Base-by-base conservation (phyloP, 2,797 vertebrate genomes). In the Dicrostonyx torquatus region DNA sequence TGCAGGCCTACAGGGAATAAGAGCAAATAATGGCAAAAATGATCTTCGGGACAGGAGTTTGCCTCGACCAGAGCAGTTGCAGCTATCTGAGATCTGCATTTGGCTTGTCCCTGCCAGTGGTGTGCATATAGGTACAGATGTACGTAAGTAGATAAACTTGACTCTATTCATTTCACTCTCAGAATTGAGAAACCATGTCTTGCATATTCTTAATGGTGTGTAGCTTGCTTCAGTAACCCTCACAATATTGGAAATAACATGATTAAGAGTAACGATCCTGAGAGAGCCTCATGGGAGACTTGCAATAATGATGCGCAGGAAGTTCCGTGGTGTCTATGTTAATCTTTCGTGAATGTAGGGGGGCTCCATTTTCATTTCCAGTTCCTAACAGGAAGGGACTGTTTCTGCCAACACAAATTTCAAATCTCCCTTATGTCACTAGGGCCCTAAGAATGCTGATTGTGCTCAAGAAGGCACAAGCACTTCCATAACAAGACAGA, bases 381-480 rank as follows among this genome's bases (percentile, higher is more conserved):
- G 80, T 93, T 91, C n/a, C 87, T 95, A 95, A 96, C 62, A 94
- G 68, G 58, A 91, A 95, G 43, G 79, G 72, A 95, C 64, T 95
- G 29, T 91, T 84, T n/a, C 90, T 66, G 31, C 70, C 93, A 79
- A 79, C 91, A 93, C 50, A 76, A 86, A 79, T 89, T 95, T 92
- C 50, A 78, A 82, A 80, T 37, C 50, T 90, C 68, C 34, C 37
- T 90, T 83, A 64, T 88, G 31, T 94, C 68, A 66, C 43, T 5
- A 12, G 53, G 58, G 26, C 60, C 58, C 88, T 18, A 34, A 78
- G 68, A 84, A 83, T 77, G 55, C 43, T 93, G 50, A 70, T 90
- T 31, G 8, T 84, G 68, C n/a, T 79, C 66, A 31, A 83, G 75
- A 95, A 92, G 43, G 20, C 78, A 55, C 26, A 62, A 29, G 22